Percentiles rank a stretch among this genome's conserved stretches.
These are phyloP conservation scores for Xiphias gladius DNA, from an alignment of 2,113 vertebrate genomes.

Conservation along the genomic window DNA sequence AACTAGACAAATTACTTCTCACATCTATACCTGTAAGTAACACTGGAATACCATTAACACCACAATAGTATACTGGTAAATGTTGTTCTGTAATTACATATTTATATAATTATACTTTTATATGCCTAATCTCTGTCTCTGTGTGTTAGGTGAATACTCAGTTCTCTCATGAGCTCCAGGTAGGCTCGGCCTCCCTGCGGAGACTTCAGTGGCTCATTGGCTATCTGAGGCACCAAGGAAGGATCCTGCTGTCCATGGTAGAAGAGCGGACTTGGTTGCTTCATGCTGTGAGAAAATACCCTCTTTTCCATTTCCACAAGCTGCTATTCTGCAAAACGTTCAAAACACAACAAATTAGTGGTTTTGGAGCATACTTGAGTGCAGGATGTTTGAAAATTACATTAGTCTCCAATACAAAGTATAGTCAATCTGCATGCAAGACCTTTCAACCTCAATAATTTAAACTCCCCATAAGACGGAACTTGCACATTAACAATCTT, in stretches of 20 bases:
- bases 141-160: conserved; percentile 8
- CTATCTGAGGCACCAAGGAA: conserved; percentile 70
- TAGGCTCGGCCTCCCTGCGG: conserved; percentile 57
- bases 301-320: not conserved
- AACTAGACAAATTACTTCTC: conserved; percentile 71
- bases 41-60: not conserved
- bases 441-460: not conserved
- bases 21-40: conserved; percentile 43
- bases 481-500: too few relatives aligned
- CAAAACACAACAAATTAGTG: not conserved
- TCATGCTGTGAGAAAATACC: conserved; percentile 71
- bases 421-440: not conserved
- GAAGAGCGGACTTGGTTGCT: conserved; percentile 74
- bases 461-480: not conserved
- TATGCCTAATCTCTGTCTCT: not conserved
- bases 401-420: not conserved
- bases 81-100: not conserved
- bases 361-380: not conserved
- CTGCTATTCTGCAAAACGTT: not conserved
- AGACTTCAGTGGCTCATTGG: conserved; percentile 83
- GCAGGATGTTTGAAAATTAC: not conserved
- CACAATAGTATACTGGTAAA: not conserved
- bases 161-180: not conserved
- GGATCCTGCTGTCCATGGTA: conserved; percentile 74
- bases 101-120: not conserved